Evolutionary conservation across 2,797 vertebrate genomes (phyloP), one percentile per base, ranked within the genome.

Genomic region (Sitta carolinensis): DNA sequence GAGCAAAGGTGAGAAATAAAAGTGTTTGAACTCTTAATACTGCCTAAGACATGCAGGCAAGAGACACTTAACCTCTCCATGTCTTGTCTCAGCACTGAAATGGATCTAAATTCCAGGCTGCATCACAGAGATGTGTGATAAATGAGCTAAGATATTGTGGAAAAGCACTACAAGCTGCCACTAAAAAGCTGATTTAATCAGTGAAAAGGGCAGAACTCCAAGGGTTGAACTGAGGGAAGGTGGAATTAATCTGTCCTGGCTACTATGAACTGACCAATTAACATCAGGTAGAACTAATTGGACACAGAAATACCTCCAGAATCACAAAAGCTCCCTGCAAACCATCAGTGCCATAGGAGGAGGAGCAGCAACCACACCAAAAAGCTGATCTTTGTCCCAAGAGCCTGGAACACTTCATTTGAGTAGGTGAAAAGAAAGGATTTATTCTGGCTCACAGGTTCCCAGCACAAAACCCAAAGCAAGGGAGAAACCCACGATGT

Each of bases 231-330:
- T 25, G 45, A 47, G 64, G 61, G 59, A 45, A 85, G 27, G 81
- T 47, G 34, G 78, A 89, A 68, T 74, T 85, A 77, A 91, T 80
- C 50, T 85, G 75, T 61, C 38, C 38, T 2, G n/a, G 59, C 75
- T 79, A 20, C 80, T 72, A 45, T 20, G 51, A 94, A 89, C 21
- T 62, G 43, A 54, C 59, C 90, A 93, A 67, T 84, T 90, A 96
- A 77, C 51, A 79, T 51, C 21, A 52, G 58, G 85, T 42, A 22
- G 40, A 78, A 74, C 29, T 80, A 97, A 93, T 23, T 48, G 38
- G 63, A 47, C 83, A 62, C 52, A 36, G 23, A 80, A 89, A 75
- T 30, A 87, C 1, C 3, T 75, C 13, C 78, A 62, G 66, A 87
- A 86, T 54, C 76, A 92, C 75, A 63, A 47, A 90, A 87, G 43